phyloP scores from a whole-genome alignment of 2,888 invertebrate species.

The Schizotus pectinicornis region DNA sequence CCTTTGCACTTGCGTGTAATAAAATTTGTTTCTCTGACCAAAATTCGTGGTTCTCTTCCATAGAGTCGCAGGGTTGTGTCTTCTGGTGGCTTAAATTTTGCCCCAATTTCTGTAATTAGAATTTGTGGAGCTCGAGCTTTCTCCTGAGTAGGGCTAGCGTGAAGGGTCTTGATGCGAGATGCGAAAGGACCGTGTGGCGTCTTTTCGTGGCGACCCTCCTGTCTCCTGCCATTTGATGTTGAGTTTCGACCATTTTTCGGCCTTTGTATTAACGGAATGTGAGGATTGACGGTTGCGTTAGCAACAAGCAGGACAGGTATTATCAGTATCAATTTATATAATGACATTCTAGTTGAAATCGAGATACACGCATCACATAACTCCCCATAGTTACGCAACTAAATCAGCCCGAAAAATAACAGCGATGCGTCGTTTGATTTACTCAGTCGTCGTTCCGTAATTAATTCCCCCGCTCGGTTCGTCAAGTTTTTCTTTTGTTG shows the following conservation, averaged over 20 bases:
- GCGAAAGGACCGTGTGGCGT: neutral
- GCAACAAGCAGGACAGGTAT: slow-evolving; percentile 29
- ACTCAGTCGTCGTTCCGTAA: too few relatives aligned
- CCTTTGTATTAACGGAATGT: slow-evolving; percentile 25
- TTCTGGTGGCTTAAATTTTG: too few relatives aligned
- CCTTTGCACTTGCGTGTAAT: too few relatives aligned
- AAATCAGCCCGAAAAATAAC: slow-evolving; percentile 19
- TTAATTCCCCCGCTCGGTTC: too few relatives aligned
- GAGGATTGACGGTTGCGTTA: slow-evolving; percentile 23
- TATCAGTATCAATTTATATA: slow-evolving; percentile 28
- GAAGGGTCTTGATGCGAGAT: too few relatives aligned
- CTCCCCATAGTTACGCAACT: slow-evolving; percentile 23
- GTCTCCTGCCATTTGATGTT: slow-evolving; percentile 16
- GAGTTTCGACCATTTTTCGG: slow-evolving; percentile 20
- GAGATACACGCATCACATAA: slow-evolving; percentile 19
- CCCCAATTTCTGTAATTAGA: too few relatives aligned
- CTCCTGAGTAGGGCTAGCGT: too few relatives aligned
- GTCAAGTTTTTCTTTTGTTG: too few relatives aligned
- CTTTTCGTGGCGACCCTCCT: slow-evolving; percentile 12
- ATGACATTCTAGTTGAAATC: slow-evolving; percentile 18
- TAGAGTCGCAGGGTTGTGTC: too few relatives aligned
- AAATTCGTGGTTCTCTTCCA: too few relatives aligned
- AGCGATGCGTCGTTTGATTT: neutral
- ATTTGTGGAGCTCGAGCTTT: too few relatives aligned
- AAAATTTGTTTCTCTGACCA: too few relatives aligned